Evolutionary conservation across 2,113 vertebrate species (phyloP), one percentile per base, ranked within the genome.

Genomic region (Sorex fumeus): DNA sequence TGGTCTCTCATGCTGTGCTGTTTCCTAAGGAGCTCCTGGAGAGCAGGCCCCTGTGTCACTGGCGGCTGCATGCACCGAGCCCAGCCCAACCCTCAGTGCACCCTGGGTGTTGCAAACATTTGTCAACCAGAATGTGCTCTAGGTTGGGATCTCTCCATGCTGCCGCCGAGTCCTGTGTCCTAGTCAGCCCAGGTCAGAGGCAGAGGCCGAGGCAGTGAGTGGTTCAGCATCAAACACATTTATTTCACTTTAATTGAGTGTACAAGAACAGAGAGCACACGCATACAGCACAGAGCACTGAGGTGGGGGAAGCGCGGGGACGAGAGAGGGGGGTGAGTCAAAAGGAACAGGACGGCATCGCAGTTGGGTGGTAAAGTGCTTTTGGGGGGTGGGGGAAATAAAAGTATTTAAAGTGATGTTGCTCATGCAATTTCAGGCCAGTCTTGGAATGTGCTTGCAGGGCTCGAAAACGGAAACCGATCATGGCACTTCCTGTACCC

Each of bases 261-360:
- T 98, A 99, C 98, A 98, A 98, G 99, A 99, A 99, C 98, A 98
- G 99, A 99, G 98, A 98, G 98, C 98, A 99, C 98, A 98, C 98
- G 98, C 96, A 98, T 98, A 99, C 98, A 98, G 98, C 98, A 99
- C 98, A 90, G 98, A 99, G 98, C 98, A 99, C 98, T 98, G 98
- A 98, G 96, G 97, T 97, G 96, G 96, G 97, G 98, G 96, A 71
- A 96, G 96, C 97, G 90, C 90, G 96, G 97, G 97, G 97, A 97
- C 97, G 88, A 97, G 97, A 97, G 93, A 96, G 96, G 96, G 95
- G 96, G 97, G 97, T 94, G 85, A 94, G 97, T 96, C 97, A 98
- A 96, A 98, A 97, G 97, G 97, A 98, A 97, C 94, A 97, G 97
- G 97, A 94, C 80, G 97, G 95, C 67, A 47, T 97, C 21, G 97